Base-by-base conservation (phyloP, 2,113 vertebrate species). In the Zeus faber region DNA sequence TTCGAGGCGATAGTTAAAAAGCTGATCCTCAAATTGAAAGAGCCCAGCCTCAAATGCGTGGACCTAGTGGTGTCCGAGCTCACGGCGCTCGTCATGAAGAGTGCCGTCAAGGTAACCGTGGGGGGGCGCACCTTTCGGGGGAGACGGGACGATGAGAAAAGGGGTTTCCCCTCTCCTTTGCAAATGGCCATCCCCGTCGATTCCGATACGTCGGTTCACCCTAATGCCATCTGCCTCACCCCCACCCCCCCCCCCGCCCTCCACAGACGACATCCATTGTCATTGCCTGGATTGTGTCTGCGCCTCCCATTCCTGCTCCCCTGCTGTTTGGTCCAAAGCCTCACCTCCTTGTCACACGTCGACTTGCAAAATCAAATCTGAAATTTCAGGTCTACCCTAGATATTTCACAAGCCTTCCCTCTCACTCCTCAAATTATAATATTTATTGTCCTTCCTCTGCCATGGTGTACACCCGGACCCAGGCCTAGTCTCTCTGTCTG, bases 1-100 rank as follows among this genome's bases (percentile, higher is more conserved):
- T 99, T 99, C 75, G 95, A 97, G 87, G 93, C 95, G 82, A 98
- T 98, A 43, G 94, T 97, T 76, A 98, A 97, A 91, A 97, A 98
- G 89, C 96, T 97, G 89, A 91, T 99, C 86, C 91, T 93, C 85
- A 98, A 98, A 92, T 92, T 99, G 85, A 98, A 94, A 89, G 94
- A 93, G 75, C 96, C 96, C 23, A 97, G 96, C 82, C 91, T 98
- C 83, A 98, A 96, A 68, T 98, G 95, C 26, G 95, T 98, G 82
- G 96, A 98, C 78, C 83, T 99, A 72, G 96, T 98, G 77, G 92
- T 98, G 78, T 92, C 91, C 70, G 95, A 98, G 81, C 83, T 99
- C 76, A 94, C 94, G 60, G 91, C 88, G 50, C 94, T 96, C 72
- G 88, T 97, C 83, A 90, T 93, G 82, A 96, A 98, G 85, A 96